Conservation (phyloP, 2,113 vertebrate genomes). For the Lophius piscatorius region DNA sequence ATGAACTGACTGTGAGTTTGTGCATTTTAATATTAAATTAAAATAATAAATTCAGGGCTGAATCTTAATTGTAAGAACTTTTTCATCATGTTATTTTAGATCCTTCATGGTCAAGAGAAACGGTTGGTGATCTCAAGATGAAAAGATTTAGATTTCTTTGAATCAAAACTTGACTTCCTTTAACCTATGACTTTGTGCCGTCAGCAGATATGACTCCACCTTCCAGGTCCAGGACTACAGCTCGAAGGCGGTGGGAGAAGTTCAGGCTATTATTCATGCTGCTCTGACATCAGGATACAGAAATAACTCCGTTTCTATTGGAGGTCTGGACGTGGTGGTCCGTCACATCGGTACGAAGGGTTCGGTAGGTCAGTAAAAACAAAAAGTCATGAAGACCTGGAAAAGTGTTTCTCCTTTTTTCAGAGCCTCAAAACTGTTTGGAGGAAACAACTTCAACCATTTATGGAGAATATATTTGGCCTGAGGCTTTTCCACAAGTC, state of each 20-base stretch:
- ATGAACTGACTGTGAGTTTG: constrained; percentile 38
- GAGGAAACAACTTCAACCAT: constrained; percentile 57
- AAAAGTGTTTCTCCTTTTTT: background rate
- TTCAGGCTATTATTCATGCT: constrained; percentile 14
- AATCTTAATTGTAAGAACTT: background rate
- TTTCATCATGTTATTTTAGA: constrained; percentile 28
- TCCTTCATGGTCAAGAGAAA: background rate
- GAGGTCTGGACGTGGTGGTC: constrained; percentile 18
- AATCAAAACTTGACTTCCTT: background rate
- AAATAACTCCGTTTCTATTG: constrained; percentile 47
- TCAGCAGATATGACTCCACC: constrained; percentile 62
- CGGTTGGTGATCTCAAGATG: no score
- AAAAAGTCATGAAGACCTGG: background rate
- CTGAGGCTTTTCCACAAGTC: constrained; percentile 55
- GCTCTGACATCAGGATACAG: constrained; percentile 46
- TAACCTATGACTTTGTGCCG: background rate
- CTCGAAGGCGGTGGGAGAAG: constrained; percentile 15
- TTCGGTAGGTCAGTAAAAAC: background rate
- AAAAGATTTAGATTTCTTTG: background rate
- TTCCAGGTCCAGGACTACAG: constrained; percentile 67
- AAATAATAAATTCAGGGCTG: background rate
- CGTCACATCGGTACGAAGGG: constrained; percentile 56
- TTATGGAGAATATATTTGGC: constrained; percentile 73
- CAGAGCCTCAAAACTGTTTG: constrained; percentile 70
- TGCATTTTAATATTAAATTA: background rate